phyloP scores from a whole-genome alignment of 2,113 vertebrate species.

The Hippolais icterina region DNA sequence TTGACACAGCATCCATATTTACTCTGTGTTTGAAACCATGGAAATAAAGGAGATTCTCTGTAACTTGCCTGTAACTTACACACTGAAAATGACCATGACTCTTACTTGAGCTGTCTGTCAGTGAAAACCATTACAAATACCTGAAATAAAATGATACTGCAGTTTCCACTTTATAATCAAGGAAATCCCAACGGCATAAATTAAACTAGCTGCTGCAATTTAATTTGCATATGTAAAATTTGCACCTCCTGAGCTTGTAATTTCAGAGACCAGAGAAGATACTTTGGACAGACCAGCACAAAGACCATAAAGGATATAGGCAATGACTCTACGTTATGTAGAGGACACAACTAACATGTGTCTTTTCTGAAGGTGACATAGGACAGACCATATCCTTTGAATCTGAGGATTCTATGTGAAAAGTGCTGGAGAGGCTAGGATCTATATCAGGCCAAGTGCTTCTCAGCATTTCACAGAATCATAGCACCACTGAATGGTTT shows the following conservation, averaged over 20 bases:
- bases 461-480: neutral
- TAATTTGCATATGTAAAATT: neutral
- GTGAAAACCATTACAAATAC: neutral
- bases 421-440: neutral
- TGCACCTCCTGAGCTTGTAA: neutral
- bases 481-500: neutral
- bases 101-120: neutral
- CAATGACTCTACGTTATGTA: neutral
- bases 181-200: neutral
- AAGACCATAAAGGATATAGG: neutral
- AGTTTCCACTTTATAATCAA: neutral
- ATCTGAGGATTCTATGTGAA: neutral
- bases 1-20: neutral
- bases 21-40: neutral
- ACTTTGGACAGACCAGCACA: neutral
- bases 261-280: neutral
- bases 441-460: neutral
- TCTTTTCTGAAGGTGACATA: neutral
- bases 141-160: neutral
- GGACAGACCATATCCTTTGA: neutral
- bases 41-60: neutral
- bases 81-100: neutral
- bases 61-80: neutral
- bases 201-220: neutral
- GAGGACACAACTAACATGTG: neutral